These are phyloP conservation scores for Cremastobaeus sp. DNA, from an alignment of 2,888 invertebrate species.

Conservation along the genomic window DNA sequence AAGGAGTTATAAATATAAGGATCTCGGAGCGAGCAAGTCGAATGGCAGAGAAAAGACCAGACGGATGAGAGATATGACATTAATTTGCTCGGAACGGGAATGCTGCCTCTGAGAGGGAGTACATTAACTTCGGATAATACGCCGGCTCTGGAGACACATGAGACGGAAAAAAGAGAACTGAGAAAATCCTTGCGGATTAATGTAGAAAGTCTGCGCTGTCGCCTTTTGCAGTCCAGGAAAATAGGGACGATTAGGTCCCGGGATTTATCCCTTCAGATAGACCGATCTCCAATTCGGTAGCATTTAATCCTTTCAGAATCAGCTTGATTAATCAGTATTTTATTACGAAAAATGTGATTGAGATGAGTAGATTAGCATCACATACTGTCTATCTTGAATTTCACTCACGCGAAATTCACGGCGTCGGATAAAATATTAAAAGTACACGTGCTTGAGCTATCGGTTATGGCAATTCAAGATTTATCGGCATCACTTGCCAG, in stretches of 20 bases:
- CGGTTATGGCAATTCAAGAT: too few relatives aligned
- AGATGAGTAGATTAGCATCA: background rate
- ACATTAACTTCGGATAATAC: conserved; percentile 53
- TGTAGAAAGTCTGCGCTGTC: conserved; percentile 1
- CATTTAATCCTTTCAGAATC: conserved; percentile 8
- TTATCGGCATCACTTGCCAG: too few relatives aligned
- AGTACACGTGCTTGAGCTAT: too few relatives aligned
- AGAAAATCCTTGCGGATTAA: conserved; percentile 45
- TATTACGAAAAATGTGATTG: background rate
- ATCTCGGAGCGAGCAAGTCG: conserved; percentile 46
- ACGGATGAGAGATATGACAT: conserved; percentile 57
- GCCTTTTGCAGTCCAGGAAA: conserved; percentile 8
- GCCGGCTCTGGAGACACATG: conserved; percentile 30
- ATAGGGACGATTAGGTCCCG: conserved; percentile 23
- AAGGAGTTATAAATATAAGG: conserved; percentile 59
- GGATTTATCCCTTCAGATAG: background rate
- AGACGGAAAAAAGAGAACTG: conserved; percentile 33
- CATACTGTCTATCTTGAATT: too few relatives aligned
- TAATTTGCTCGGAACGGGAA: conserved; percentile 55
- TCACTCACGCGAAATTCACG: too few relatives aligned
- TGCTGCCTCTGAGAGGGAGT: conserved; percentile 35
- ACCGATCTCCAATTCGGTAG: conserved; percentile 17
- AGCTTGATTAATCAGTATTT: conserved; percentile 6
- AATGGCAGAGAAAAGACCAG: conserved; percentile 52
- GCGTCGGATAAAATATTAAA: too few relatives aligned